phyloP scores from a whole-genome alignment of 1,140 invertebrate species.

The Aphelinus atriplicis region DNA sequence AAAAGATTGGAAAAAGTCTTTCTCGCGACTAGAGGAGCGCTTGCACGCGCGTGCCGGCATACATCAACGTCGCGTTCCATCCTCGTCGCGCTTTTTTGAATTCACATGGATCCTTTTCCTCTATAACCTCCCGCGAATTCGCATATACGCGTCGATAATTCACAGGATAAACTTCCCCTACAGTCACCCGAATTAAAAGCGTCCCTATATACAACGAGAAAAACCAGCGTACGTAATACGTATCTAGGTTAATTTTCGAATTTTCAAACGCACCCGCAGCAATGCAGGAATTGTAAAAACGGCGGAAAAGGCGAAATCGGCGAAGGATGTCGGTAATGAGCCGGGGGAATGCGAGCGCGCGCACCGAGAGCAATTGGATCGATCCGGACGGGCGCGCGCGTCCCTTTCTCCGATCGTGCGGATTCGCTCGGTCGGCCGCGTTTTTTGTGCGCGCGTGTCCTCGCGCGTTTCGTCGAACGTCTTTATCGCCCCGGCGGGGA shows the following conservation, averaged over 20 bases:
- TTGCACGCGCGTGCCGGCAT: not conserved
- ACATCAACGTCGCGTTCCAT: constrained; percentile 10
- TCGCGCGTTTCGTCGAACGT: not conserved
- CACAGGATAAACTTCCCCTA: too few species aligned
- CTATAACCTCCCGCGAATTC: too few species aligned
- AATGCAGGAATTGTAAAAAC: not conserved
- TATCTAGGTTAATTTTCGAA: too few species aligned
- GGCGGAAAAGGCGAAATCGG: not conserved
- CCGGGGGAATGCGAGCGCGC: not conserved
- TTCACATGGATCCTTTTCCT: too few species aligned
- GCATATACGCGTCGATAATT: too few species aligned
- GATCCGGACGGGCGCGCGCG: not conserved
- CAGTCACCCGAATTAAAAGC: too few species aligned
- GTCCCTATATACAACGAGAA: too few species aligned
- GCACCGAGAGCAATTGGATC: constrained; percentile 19
- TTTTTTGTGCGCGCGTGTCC: too few species aligned
- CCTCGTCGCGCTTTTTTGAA: not conserved
- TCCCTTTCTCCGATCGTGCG: not conserved
- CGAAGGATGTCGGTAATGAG: constrained; percentile 1
- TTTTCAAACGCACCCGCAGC: too few species aligned
- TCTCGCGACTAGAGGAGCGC: not conserved
- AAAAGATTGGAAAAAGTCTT: not conserved
- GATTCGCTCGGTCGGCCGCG: not conserved
- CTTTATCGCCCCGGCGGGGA: not conserved
- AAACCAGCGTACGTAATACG: too few species aligned